Conservation (phyloP, 1,140 invertebrate species). For the Drosophila kikkawai region DNA sequence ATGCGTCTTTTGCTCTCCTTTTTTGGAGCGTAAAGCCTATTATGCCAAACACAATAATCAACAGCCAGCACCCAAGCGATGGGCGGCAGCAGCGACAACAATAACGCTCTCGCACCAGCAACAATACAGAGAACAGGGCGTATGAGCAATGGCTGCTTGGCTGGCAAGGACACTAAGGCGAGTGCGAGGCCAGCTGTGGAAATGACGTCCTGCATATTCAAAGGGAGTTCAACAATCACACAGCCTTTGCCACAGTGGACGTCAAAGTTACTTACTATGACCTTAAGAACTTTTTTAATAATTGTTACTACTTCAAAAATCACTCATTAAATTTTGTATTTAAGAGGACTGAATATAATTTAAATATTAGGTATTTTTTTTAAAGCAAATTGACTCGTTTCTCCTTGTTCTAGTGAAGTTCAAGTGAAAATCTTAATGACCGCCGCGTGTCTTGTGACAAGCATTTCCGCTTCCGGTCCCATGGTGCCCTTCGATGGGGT, state of each 20-base stretch:
- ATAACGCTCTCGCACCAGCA: conserved; percentile 17
- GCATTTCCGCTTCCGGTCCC: conserved; percentile 15
- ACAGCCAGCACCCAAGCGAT: conserved; percentile 56
- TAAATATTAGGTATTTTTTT: neutral
- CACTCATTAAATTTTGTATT: no score
- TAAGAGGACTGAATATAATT: neutral
- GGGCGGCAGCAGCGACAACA: conserved; percentile 35
- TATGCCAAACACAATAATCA: conserved; percentile 85
- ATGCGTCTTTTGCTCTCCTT: conserved; percentile 47
- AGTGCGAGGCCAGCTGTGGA: conserved; percentile 41
- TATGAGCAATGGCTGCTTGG: conserved; percentile 63
- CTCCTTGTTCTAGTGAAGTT: no score
- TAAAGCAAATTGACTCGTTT: neutral
- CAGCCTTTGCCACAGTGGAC: conserved; percentile 8
- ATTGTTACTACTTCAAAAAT: neutral
- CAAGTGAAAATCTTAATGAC: conserved; percentile 16
- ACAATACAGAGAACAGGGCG: conserved; percentile 65
- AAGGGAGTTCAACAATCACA: conserved; percentile 45
- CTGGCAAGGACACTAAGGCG: conserved; percentile 12
- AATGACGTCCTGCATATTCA: conserved; percentile 76
- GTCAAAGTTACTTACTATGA: neutral
- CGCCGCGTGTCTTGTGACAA: conserved; percentile 6
- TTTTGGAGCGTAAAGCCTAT: conserved; percentile 83
- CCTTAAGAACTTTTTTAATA: neutral
- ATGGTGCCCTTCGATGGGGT: conserved; percentile 6